Conservation (phyloP, 1,140 invertebrate genomes). For the Chrysoperla carnea region DNA sequence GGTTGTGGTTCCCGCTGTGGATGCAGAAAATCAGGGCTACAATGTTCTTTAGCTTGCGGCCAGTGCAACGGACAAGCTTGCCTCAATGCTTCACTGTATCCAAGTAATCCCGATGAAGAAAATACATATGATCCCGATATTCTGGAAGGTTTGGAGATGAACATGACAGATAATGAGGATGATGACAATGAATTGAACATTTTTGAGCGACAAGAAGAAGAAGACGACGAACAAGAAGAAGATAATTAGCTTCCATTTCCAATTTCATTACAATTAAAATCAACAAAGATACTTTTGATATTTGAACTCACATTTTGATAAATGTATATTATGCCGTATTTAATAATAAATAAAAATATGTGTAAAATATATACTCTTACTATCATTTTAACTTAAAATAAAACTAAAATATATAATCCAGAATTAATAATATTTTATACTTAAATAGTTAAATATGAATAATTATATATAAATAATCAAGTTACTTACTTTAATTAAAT, state of each 20-base stretch:
- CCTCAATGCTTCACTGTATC: slow-evolving; percentile 12
- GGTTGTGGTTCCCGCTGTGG: slow-evolving; percentile 11
- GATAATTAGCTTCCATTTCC: slow-evolving; percentile 14
- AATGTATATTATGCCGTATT: slow-evolving; percentile 13
- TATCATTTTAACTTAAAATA: slow-evolving; percentile 8
- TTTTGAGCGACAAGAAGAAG: slow-evolving; percentile 13
- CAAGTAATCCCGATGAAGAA: slow-evolving; percentile 11
- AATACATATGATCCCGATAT: too few species aligned
- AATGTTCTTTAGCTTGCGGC: slow-evolving; percentile 16
- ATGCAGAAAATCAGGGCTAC: slow-evolving; percentile 16
- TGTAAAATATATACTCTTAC: slow-evolving; percentile 12
- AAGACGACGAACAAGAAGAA: slow-evolving; percentile 15
- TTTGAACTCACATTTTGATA: slow-evolving; percentile 14
- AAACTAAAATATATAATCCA: slow-evolving; percentile 10
- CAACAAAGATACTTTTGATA: slow-evolving; percentile 10
- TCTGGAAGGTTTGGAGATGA: slow-evolving; percentile 14
- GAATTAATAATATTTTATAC: slow-evolving; percentile 12
- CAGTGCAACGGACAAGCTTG: slow-evolving; percentile 12
- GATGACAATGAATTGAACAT: slow-evolving; percentile 14
- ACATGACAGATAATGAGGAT: slow-evolving; percentile 3
- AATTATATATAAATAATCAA: slow-evolving; percentile 12
- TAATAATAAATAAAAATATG: slow-evolving; percentile 13
- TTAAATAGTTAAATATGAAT: slow-evolving; percentile 1
- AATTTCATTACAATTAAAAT: slow-evolving; percentile 13
- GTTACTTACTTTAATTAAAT: neutral